Evolutionary conservation across 2,888 invertebrate species (phyloP).

Genomic region (Cabera pusaria): DNA sequence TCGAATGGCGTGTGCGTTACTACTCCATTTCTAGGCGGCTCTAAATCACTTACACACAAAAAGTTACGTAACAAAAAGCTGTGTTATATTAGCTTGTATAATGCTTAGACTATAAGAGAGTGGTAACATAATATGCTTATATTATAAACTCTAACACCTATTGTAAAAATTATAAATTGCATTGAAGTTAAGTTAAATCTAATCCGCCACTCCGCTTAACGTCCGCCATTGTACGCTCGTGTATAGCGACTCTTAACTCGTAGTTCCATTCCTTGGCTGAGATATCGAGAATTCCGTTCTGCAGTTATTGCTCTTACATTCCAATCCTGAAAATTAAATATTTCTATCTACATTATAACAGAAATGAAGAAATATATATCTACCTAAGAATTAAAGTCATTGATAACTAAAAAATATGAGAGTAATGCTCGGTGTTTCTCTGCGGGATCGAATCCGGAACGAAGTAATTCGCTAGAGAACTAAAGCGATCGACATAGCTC

Average conservation of each 20-base stretch:
- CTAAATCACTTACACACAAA: no score
- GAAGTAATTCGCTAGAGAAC: no score
- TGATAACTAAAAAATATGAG: no score
- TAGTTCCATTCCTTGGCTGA: conserved; percentile 5
- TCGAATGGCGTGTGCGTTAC: conserved; percentile 20
- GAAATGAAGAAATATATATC: no score
- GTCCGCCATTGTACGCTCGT: conserved; percentile 17
- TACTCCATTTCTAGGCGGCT: conserved; percentile 24
- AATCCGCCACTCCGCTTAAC: conserved; percentile 27
- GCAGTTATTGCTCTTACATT: conserved; percentile 10
- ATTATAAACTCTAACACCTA: conserved; percentile 9
- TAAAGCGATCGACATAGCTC: no score
- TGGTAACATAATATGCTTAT: conserved; percentile 25
- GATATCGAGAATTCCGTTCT: conserved; percentile 1
- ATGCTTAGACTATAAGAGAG: conserved; percentile 18
- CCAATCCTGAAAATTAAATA: conserved; percentile 20
- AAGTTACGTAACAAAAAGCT: conserved; percentile 11
- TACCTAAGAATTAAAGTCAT: no score
- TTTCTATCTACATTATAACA: no score
- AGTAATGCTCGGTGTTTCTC: no score
- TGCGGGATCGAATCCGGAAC: no score
- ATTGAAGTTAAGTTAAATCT: conserved; percentile 25
- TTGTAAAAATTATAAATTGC: conserved; percentile 2
- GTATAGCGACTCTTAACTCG: conserved; percentile 14
- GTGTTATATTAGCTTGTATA: conserved; percentile 8